Evolutionary conservation across 2,797 vertebrate species (phyloP), one percentile per base, ranked within the genome.

Genomic region (Antennarius maculatus): DNA sequence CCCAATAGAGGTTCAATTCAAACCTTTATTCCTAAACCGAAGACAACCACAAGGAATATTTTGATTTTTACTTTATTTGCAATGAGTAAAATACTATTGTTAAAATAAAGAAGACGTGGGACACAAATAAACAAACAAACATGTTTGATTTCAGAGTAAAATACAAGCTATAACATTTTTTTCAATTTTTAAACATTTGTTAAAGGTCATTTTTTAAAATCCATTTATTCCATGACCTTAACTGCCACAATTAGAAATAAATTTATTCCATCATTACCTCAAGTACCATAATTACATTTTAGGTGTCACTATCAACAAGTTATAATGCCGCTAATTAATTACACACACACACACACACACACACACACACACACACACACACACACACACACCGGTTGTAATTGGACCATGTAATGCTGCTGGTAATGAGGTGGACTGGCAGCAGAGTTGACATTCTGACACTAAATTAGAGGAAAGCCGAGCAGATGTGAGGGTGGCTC

Each of bases 381-480:
- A 62, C 52, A 61, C 18, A 37, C 37, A 52, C 34, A 49, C 50
- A 58, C 6, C 46, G n/a, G 48, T 1, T 56, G 69, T 56, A 75
- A 70, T 15, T 66, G 56, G 42, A 43, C 13, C 37, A 14, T 70
- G 52, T 53, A 69, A 69, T 6, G 41, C 39, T 53, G 69, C 29
- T 54, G 71, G 7, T 74, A 81, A 80, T 81, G 77, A 68, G 66
- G 41, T 43, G 64, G 61, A 74, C 69, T 76, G 65, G 71, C 54
- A 57, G 52, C 59, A 66, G 50, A 57, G 83, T 74, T 67, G 51
- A 45, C 71, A 66, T 71, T 60, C 75, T 73, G 69, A 63, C 60
- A 70, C 76, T 75, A 81, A 89, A 89, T 89, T 79, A 81, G 50
- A 77, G 69, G 83, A 74, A 81, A 67, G 66, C 74, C 87, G 79